Percentiles rank a stretch among this genome's conserved stretches.
Evolutionary conservation across 2,113 vertebrate species (phyloP).

Genomic region (Crocuta crocuta): DNA sequence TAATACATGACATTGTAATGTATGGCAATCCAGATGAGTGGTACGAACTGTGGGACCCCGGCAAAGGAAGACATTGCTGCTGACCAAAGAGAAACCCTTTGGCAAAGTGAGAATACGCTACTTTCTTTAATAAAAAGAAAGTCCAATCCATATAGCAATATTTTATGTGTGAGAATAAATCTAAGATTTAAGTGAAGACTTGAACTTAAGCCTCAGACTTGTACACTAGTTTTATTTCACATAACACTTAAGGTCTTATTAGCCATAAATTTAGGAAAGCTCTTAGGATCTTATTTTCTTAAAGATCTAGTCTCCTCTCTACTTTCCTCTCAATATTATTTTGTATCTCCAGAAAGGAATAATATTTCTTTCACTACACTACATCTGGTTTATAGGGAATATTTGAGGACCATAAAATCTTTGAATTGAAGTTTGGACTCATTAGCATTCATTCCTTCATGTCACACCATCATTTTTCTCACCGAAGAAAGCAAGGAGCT

Average conservation of each 20-base stretch:
- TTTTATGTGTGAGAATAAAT: constrained; percentile 3
- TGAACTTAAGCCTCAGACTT: background rate
- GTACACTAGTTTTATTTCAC: background rate
- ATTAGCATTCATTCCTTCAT: background rate
- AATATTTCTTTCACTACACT: background rate
- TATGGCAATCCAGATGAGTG: background rate
- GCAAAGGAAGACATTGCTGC: background rate
- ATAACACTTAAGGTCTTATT: background rate
- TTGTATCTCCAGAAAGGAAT: background rate
- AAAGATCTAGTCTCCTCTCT: background rate
- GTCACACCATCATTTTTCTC: background rate
- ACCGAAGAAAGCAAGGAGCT: background rate
- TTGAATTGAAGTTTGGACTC: background rate
- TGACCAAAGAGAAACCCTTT: background rate
- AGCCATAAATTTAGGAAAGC: background rate
- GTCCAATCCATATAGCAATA: background rate
- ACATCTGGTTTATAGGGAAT: background rate
- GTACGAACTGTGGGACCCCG: background rate
- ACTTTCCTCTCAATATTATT: background rate
- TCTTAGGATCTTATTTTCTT: background rate
- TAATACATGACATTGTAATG: background rate
- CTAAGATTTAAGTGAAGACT: background rate
- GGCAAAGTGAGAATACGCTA: background rate
- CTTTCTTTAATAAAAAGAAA: background rate
- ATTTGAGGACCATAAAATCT: background rate